Evolutionary conservation across 2,888 invertebrate species (phyloP).

Genomic region (Sesia bembeciformis): DNA sequence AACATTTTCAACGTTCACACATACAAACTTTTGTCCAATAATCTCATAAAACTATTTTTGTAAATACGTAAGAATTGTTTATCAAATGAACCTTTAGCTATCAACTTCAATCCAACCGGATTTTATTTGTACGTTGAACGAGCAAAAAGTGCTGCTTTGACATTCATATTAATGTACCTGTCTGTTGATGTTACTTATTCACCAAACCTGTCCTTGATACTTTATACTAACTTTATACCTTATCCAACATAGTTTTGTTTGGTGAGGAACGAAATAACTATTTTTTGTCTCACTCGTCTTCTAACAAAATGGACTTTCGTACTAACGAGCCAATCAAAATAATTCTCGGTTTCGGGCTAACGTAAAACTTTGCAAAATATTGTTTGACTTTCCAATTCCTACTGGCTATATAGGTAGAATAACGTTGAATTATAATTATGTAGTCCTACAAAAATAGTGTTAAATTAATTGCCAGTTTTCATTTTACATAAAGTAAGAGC

Average conservation of each 20-base stretch:
- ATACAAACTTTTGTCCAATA: background rate
- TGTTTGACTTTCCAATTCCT: too few relatives aligned
- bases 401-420: too few relatives aligned
- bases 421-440: too few relatives aligned
- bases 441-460: too few relatives aligned
- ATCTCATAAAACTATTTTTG: background rate
- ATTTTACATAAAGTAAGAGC: too few relatives aligned
- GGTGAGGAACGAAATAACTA: background rate
- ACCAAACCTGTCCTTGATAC: background rate
- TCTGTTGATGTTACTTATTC: constrained; percentile 10
- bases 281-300: background rate
- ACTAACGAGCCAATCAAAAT: background rate
- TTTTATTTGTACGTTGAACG: constrained; percentile 9
- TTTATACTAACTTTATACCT: background rate
- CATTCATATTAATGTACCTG: constrained; percentile 14
- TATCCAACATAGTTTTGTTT: background rate
- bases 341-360: too few relatives aligned
- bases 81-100: too few relatives aligned
- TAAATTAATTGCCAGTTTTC: too few relatives aligned
- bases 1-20: background rate
- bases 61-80: too few relatives aligned
- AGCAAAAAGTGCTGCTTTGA: constrained; percentile 13
- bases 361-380: too few relatives aligned
- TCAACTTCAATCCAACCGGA: constrained; percentile 8
- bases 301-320: background rate